Evolutionary conservation across 2,797 vertebrate species (phyloP), one percentile per base, ranked within the genome.

Genomic region (Setipinna tenuifilis): DNA sequence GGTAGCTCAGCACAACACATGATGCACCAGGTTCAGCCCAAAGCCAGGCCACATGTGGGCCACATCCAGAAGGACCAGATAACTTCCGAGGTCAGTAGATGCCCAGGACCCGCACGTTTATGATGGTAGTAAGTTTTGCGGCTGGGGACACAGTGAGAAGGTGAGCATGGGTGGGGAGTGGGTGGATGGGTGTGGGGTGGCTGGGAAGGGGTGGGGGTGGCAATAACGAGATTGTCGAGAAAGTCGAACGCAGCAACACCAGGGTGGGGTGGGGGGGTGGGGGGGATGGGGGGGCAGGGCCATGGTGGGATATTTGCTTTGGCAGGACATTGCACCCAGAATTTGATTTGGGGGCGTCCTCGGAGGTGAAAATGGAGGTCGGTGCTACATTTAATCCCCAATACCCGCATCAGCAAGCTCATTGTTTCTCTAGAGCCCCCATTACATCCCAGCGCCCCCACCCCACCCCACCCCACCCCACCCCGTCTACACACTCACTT

Each of bases 261-360:
- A 28, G 16, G 28, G 17, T 7, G 68, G 68, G 25, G 23, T 10
- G 19, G 59, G 19, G 5, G 59, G 21, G 59, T 19, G 14, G 57
- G 57, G 5, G 1, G 61, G n/a, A 23, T 0, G 61, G 62, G 3
- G 12, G 62, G 6, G 58, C 16, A 12, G 23, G 61, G 23, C 28
- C 14, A 35, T 28, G 28, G 50, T 54, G 68, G 68, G 12, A 75
- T 75, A 75, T 75, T 75, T 75, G 68, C 68, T 75, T 35, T 35
- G 28, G 68, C 68, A 75, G 68, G 68, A 75, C 68, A 75, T 14
- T 16, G 28, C 68, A 41, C 68, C 14, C 68, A 17, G 68, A 71
- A 75, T 75, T 75, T 75, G 68, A 75, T 75, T 75, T 75, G 68
- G 68, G 28, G 68, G 16, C 28, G 28, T 75, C 68, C 68, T 75